phyloP scores from a whole-genome alignment of 2,888 invertebrate species.

The Acleris literana region DNA sequence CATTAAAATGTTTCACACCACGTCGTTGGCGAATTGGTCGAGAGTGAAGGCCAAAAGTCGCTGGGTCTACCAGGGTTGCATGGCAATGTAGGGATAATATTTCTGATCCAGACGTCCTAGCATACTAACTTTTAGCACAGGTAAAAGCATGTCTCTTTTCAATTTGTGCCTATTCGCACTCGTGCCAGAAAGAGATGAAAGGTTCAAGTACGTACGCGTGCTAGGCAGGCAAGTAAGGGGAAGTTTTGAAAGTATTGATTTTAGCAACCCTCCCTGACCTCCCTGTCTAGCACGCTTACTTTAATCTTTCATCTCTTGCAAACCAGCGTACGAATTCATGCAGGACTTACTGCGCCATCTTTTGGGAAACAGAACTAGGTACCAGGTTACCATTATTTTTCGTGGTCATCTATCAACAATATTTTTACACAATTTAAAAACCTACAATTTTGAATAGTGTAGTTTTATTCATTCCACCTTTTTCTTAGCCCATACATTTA shows the following conservation, averaged over 20 bases:
- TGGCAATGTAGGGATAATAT: conserved; percentile 1
- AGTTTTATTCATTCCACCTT: too few relatives aligned
- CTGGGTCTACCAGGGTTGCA: conserved; percentile 18
- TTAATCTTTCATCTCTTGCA: too few relatives aligned
- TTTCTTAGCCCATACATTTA: too few relatives aligned
- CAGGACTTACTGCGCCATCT: conserved; percentile 43
- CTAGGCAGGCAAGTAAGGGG: not conserved
- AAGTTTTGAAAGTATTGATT: too few relatives aligned
- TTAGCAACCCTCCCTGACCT: too few relatives aligned
- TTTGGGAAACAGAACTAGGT: conserved; percentile 38
- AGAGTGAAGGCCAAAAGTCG: conserved; percentile 6
- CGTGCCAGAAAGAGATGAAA: not conserved
- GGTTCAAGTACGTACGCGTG: not conserved
- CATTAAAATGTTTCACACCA: too few relatives aligned
- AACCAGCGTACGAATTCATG: too few relatives aligned
- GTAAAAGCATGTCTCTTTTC: not conserved
- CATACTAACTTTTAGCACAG: not conserved
- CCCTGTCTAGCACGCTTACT: too few relatives aligned
- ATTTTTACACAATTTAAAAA: not conserved
- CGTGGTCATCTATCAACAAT: not conserved
- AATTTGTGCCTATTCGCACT: not conserved
- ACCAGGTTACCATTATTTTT: not conserved
- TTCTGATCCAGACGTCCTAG: not conserved
- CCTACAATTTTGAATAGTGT: too few relatives aligned
- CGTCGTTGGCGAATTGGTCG: not conserved